Evolutionary conservation across 1,140 invertebrate genomes (phyloP).

Genomic region (Rhyacophila brunnea): DNA sequence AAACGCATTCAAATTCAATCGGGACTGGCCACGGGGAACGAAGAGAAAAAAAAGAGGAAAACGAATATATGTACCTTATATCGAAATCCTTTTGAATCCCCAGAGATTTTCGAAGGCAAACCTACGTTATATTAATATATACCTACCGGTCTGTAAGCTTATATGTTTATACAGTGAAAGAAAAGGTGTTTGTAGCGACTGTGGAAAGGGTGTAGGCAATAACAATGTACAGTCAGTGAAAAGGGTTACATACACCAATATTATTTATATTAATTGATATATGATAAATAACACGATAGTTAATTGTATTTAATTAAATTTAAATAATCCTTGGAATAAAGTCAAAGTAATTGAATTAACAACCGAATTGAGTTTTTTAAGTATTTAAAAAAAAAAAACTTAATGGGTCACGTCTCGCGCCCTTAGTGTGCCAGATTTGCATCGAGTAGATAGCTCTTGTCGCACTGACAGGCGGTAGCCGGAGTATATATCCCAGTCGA

Average conservation of each 20-base stretch:
- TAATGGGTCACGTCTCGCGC: too few species aligned
- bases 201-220: constrained; percentile 28
- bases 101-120: constrained; percentile 37
- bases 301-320: too few species aligned
- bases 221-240: constrained; percentile 19
- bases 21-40: constrained; percentile 26
- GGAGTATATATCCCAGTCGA: too few species aligned
- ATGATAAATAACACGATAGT: too few species aligned
- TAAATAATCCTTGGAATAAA: too few species aligned
- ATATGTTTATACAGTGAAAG: constrained; percentile 33
- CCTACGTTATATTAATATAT: constrained; percentile 38
- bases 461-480: too few species aligned
- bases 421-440: too few species aligned
- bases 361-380: too few species aligned
- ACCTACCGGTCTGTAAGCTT: constrained; percentile 32
- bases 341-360: too few species aligned
- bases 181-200: constrained; percentile 34
- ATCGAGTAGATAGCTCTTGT: too few species aligned
- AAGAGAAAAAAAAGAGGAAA: constrained; percentile 28
- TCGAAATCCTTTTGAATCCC: constrained; percentile 37
- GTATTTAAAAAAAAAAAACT: too few species aligned
- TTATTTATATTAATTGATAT: background rate
- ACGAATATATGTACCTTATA: constrained; percentile 35
- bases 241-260: too few species aligned
- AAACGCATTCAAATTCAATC: constrained; percentile 37